A percentile compares a stretch with the other conserved stretches of the same genome.
phyloP scores from a whole-genome alignment of 2,797 vertebrate genomes.

The Anguilla pacifica region DNA sequence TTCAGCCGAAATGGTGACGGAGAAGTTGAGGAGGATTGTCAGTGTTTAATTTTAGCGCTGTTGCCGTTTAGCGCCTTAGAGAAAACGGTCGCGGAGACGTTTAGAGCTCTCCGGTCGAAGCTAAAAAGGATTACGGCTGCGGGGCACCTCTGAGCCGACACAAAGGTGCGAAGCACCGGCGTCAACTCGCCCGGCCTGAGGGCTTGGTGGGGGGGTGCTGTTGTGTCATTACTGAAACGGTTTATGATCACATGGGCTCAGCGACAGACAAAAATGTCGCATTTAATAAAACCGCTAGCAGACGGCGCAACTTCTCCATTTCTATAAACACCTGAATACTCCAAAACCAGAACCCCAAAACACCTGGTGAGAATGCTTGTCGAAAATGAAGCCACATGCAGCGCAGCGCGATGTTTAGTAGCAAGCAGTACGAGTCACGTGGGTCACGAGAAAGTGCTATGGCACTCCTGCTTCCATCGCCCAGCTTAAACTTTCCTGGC shows the following conservation, averaged over 20 bases:
- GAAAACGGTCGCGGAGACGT: neutral
- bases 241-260: neutral
- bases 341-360: neutral
- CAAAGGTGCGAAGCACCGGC: neutral
- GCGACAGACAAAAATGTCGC: neutral
- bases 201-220: neutral
- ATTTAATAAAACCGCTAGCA: neutral
- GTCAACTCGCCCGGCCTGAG: neutral
- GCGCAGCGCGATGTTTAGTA: neutral
- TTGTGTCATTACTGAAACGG: neutral
- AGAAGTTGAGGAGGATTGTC: conserved; percentile 1
- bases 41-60: neutral
- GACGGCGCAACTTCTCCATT: neutral
- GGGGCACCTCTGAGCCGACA: neutral
- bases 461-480: neutral
- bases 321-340: neutral
- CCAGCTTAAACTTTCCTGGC: neutral
- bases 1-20: neutral
- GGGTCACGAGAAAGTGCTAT: too few relatives aligned
- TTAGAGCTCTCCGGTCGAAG: neutral
- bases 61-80: neutral
- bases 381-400: neutral
- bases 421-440: neutral
- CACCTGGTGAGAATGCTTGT: neutral
- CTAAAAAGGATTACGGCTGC: neutral